Conservation (phyloP, 1,140 invertebrate genomes). For the Neodiprion pinetum region DNA sequence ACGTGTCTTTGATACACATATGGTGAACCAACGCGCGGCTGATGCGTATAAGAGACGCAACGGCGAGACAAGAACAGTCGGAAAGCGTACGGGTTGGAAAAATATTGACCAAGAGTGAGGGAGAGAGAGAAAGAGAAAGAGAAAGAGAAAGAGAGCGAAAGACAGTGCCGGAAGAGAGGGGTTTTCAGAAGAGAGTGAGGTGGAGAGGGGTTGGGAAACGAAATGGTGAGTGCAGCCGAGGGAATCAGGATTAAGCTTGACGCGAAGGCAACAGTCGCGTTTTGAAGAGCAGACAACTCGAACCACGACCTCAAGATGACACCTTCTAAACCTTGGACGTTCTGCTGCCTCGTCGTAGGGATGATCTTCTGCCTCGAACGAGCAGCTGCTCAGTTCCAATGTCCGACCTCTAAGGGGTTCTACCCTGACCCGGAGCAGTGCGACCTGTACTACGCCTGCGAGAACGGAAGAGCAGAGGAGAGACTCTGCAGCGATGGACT, state of each 20-base stretch:
- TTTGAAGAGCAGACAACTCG: conserved; percentile 19
- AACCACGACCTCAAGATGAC: too few relatives aligned
- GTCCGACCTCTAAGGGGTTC: conserved; percentile 77
- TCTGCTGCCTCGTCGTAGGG: neutral
- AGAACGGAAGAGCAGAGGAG: conserved; percentile 71
- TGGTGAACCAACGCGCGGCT: neutral
- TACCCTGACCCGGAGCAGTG: conserved; percentile 80
- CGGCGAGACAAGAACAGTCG: too few relatives aligned
- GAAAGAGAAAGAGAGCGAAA: conserved; percentile 33
- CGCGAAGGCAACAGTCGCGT: conserved; percentile 40
- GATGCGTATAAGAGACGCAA: neutral
- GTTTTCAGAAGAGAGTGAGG: conserved; percentile 48
- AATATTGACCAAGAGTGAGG: conserved; percentile 5
- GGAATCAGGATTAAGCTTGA: conserved; percentile 48
- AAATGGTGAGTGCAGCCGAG: conserved; percentile 44
- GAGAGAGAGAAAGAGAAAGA: conserved; percentile 24
- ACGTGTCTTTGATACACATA: too few relatives aligned
- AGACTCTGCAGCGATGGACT: conserved; percentile 83
- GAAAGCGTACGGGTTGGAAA: neutral
- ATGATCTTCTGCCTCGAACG: neutral
- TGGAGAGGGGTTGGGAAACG: conserved; percentile 47
- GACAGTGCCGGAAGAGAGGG: conserved; percentile 36
- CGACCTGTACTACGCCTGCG: conserved; percentile 82
- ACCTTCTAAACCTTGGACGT: neutral
- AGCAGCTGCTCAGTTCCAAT: conserved; percentile 64